phyloP scores from a whole-genome alignment of 2,888 invertebrate species.

The Lasioglossum villosulum region DNA sequence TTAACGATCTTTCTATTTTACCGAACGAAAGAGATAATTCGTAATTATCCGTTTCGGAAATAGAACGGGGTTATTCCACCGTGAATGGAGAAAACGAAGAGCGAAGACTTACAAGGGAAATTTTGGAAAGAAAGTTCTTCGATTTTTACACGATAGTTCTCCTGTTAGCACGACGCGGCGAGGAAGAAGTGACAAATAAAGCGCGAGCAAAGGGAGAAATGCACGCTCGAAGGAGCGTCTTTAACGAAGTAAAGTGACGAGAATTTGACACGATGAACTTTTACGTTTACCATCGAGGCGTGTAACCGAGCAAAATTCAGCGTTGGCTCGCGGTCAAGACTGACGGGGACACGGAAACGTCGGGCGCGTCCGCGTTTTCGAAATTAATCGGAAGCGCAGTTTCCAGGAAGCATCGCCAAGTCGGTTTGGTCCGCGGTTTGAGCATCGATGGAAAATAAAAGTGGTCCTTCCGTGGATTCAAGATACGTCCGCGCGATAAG shows the following conservation, averaged over 20 bases:
- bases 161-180: neutral
- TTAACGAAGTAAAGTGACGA: slow-evolving; percentile 50
- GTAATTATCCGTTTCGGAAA: neutral
- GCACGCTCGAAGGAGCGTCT: neutral
- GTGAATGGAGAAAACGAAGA: neutral
- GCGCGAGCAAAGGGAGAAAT: neutral
- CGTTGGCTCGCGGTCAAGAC: slow-evolving; percentile 53
- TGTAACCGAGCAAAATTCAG: slow-evolving; percentile 51
- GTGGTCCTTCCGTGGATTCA: neutral
- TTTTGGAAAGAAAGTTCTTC: too few species aligned
- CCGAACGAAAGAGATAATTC: neutral
- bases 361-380: slow-evolving; percentile 8
- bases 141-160: too few species aligned
- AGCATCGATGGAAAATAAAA: slow-evolving; percentile 7
- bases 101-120: neutral
- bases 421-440: neutral
- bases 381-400: slow-evolving; percentile 25
- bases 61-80: neutral
- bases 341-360: slow-evolving; percentile 34
- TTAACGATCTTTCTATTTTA: neutral
- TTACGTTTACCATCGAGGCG: slow-evolving; percentile 20
- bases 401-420: slow-evolving; percentile 8
- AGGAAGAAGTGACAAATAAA: neutral
- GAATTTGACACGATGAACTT: slow-evolving; percentile 59
- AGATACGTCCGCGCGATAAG: slow-evolving; percentile 20